Base-by-base conservation (phyloP, 2,888 invertebrate genomes). In the Sminthurinus aureus region DNA sequence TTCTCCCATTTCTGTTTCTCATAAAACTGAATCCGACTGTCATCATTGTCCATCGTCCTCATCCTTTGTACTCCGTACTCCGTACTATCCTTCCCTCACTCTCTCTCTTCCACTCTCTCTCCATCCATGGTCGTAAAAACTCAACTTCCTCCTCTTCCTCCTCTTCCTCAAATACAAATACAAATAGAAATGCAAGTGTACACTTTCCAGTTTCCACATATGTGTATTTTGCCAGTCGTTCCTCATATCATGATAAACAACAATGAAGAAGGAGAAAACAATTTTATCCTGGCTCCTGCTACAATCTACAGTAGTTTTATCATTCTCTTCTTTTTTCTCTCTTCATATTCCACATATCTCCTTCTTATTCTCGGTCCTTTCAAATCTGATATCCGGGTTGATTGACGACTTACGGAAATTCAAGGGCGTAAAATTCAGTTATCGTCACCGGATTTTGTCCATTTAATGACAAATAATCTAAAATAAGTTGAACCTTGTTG, bases 21-120 rank as follows among this genome's bases (percentile, higher is more conserved):
- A 69, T 79, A 79, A 79, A 79, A 79, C 50, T 67, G 79, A 67
- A 12, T 69, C 69, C 24, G 67, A 77, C 58, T 58, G 58, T 52
- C 64, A 58, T 58, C 58, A 50, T 66, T 15, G 67, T 79, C 79
- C 18, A 50, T 66, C 24, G 67, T 79, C 79, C 18, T 67, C 79
- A 26, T 79, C 79, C 50, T 79, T 79, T 79, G 79, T 79, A 79
- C 67, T 11, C 24, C 26, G 6, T 22, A 38, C 38, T 38, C 38
- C 6, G 38, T 38, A 1, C 38, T 38, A 38, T 38, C 38, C 38
- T 6, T 38, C 38, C 1, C 38, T 38, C 38, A 4, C 38, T 38
- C 6, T 38, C 38, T 4, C 38, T 38, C 38, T 38, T 6, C 6
- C 38, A 4, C 3, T 1, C 38, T 38, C 38, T 38, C 38, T 38